Evolutionary conservation across 2,113 vertebrate genomes (phyloP).

Genomic region (Macquaria ambigua): DNA sequence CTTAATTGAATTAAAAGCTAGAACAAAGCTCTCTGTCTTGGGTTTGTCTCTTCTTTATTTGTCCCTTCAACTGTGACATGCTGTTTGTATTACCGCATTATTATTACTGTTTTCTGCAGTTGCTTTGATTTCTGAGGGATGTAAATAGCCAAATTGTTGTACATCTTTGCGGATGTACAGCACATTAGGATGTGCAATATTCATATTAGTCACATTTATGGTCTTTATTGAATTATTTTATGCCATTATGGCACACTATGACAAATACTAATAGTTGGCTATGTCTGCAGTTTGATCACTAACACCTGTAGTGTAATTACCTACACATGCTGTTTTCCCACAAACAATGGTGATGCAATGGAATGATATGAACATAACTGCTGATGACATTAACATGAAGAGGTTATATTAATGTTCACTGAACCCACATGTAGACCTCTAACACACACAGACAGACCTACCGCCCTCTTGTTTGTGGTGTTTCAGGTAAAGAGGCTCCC

Average conservation of each 20-base stretch:
- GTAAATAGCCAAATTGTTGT: slow-evolving; percentile 25
- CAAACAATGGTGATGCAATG: slow-evolving; percentile 62
- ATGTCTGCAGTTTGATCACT: slow-evolving; percentile 53
- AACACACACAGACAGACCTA: slow-evolving; percentile 5
- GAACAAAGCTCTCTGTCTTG: slow-evolving; percentile 74
- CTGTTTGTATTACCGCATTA: slow-evolving; percentile 69
- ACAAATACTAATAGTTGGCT: slow-evolving; percentile 52
- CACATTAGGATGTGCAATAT: slow-evolving; percentile 37
- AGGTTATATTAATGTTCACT: slow-evolving; percentile 53
- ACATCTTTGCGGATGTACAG: slow-evolving; percentile 24
- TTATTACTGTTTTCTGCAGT: slow-evolving; percentile 55
- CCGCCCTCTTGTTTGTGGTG: slow-evolving; percentile 10
- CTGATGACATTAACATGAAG: slow-evolving; percentile 47
- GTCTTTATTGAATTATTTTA: slow-evolving; percentile 55
- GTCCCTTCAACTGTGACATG: slow-evolving; percentile 67
- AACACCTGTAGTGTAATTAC: slow-evolving; percentile 62
- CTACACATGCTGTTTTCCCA: slow-evolving; percentile 51
- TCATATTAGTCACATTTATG: slow-evolving; percentile 29
- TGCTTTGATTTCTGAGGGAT: slow-evolving; percentile 52
- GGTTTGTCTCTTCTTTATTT: slow-evolving; percentile 63
- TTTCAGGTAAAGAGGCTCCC: slow-evolving; percentile 88
- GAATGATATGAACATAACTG: slow-evolving; percentile 62
- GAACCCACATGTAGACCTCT: slow-evolving; percentile 38
- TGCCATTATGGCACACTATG: slow-evolving; percentile 42
- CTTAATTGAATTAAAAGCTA: slow-evolving; percentile 83